A percentile compares a stretch with the other conserved stretches of the same genome.
phyloP scores from a whole-genome alignment of 1,140 invertebrate genomes.

The Tetranychus cinnabarinus region DNA sequence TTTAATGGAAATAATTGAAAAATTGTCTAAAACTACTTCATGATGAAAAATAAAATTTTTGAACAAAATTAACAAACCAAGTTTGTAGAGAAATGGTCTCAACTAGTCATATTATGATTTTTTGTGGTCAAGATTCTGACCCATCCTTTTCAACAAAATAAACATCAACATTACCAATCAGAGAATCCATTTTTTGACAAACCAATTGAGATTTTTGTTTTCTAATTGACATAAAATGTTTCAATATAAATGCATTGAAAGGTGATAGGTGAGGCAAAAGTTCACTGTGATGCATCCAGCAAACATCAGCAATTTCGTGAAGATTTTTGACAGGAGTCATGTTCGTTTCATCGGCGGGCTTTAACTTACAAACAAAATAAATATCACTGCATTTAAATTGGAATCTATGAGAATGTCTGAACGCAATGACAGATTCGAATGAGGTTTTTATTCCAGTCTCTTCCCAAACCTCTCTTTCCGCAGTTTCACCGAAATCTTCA shows the following conservation, averaged over 20 bases:
- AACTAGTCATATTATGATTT: too few relatives aligned
- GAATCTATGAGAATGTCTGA: conserved; percentile 39
- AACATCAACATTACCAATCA: neutral
- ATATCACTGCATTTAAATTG: conserved; percentile 60
- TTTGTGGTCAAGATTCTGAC: too few relatives aligned
- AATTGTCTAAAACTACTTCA: too few relatives aligned
- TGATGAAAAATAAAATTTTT: too few relatives aligned
- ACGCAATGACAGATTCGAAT: conserved; percentile 45
- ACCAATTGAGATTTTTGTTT: neutral
- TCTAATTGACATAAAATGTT: neutral
- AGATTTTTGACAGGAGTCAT: neutral
- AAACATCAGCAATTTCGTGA: conserved; percentile 43
- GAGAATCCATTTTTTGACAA: neutral
- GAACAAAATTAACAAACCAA: too few relatives aligned
- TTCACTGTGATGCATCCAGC: conserved; percentile 36
- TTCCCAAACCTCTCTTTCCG: conserved; percentile 58
- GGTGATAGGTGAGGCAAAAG: neutral
- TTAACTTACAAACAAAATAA: conserved; percentile 48
- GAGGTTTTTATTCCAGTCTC: conserved; percentile 56
- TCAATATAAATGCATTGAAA: conserved; percentile 2
- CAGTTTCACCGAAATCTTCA: conserved; percentile 52
- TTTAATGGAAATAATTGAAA: too few relatives aligned
- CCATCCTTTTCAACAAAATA: neutral
- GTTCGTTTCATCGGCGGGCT: conserved; percentile 24
- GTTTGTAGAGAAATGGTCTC: too few relatives aligned